Evolutionary conservation across 1,140 invertebrate species (phyloP), one percentile per base, ranked within the genome.

Genomic region (Achatina immaculata): DNA sequence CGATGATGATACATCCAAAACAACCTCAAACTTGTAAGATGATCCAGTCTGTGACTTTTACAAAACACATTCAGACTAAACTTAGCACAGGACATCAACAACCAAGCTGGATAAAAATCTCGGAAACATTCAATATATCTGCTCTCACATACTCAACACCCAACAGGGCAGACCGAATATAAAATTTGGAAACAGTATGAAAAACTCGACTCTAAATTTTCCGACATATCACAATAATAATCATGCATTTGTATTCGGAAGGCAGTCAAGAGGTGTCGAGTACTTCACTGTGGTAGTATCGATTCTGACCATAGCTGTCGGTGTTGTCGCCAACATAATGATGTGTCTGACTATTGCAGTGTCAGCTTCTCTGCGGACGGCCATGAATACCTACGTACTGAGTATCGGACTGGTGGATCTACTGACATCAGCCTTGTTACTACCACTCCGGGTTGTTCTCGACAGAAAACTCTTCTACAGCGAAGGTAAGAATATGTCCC

Each of bases 341-440:
- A 2, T 77, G 4, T 28, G 48, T 21, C 7, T 62, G 34, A 77
- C 74, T 19, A 62, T 77, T 40, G 55, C 43, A 3, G n/a, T 6
- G 16, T 62, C 19, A 1, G 16, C 74, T 2, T 38, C 48, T 9
- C 42, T 77, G 19, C 48, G 74, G 24, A 77, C 74, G 1, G 42
- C 74, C 55, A 77, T 77, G 74, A 77, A 77, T 51, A 77, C 74
- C 31, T 77, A 51, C n/a, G 48, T 77, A 55, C 21, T 77, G 24
- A 65, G 74, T 28, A 65, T 77, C 11, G 74, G 74, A 19, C 19
- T 77, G 55, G 51, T 77, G 74, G 74, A 77, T 62, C 24, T 77
- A 14, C 42, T 77, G 51, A 77, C 74, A 28, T 77, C 43, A 28
- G 6, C 34, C 34, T 11, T 58, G 7, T 38, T 77, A 0, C 42